Evolutionary conservation across 1,140 invertebrate genomes (phyloP), one percentile per base, ranked within the genome.

Genomic region (Macrostomum lignano): DNA sequence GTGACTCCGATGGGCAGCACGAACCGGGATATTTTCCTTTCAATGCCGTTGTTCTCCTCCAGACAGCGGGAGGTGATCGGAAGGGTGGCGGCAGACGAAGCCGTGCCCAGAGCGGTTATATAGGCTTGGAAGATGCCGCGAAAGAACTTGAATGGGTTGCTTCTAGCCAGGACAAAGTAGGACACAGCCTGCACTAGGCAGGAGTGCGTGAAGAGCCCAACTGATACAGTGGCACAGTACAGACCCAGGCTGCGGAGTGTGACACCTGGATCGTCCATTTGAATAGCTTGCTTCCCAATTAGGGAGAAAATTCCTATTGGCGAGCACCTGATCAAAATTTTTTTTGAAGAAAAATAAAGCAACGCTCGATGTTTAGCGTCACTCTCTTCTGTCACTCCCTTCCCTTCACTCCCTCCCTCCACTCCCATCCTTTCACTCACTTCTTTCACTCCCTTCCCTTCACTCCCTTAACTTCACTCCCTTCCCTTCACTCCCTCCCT

Each of bases 1-100:
- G 58, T 65, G 15, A 66, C 64, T 13, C 67, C 84, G 36, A 94
- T 77, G 3, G 84, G 84, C 40, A 91, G 72, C 6, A 91, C 79
- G 47, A 93, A 93, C 29, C 81, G 65, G 1, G 79, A 79, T 29
- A 94, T 75, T 31, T 79, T 65, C 20, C 70, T 65, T 60, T 93
- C 79, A 36, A 88, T 68, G 40, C 69, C 67, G 31, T 81, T 63
- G 40, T 78, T 79, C 42, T 82, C 74, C 52, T 86, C 81, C 68
- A 93, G 71, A 49, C 76, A 74, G 28, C 70, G 69, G 56, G 91
- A 84, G 26, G 81, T 86, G 26, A 91, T 69, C 25, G 84, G 84
- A 26, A 93, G 63, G 25, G 84, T 81, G 25, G 81, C 82, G 43
- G 82, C 74, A 51, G 78, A 57, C 20, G 52, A 55, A 0, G 52